Evolutionary conservation across 2,113 vertebrate species (phyloP), one percentile per base, ranked within the genome.

Genomic region (Odocoileus virginianus): DNA sequence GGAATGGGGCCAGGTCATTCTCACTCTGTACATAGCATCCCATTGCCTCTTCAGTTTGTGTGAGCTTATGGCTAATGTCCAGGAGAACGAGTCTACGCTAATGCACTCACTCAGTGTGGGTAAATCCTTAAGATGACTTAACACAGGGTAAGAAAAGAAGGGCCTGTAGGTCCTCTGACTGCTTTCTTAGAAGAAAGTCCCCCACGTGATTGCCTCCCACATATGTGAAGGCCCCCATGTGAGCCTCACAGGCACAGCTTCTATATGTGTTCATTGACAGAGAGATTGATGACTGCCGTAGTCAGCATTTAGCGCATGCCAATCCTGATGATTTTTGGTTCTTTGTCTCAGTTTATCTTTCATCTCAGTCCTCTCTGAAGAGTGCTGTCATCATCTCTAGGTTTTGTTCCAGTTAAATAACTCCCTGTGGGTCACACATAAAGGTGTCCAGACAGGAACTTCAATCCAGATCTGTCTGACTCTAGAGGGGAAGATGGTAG

Each of bases 1-100:
- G 4, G 2, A 83, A 36, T 10, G 2, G 7, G 15, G 30, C 1
- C 30, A 71, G 30, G 19, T 55, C 30, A 27, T 83, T 55, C 9
- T 40, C 58, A 6, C 21, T 74, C 13, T 74, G 36, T 52, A 19
- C 2, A 8, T 9, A 10, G 47, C 4, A 15, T 43, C 6, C 33
- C n/a, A 43, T 10, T 1, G 12, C 15, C 25, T 28, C 3, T 21
- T 78, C 13, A 45, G n/a, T 55, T 25, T 33, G 13, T 7, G 0
- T 14, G 78, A 45, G 23, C 10, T 54, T 28, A 10, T 55, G 47
- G 27, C 43, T 14, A 47, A 28, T 19, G 21, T 33, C 47, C 27
- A 2, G 0, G 21, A 78, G 7, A 79, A 12, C 5, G 2, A 1
- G 2, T 40, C 16, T 28, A 33, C 28, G 14, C 50, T 11, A 40